These are phyloP conservation scores for Sebastiscus tertius DNA, from an alignment of 2,797 vertebrate species.

Conservation along the genomic window DNA sequence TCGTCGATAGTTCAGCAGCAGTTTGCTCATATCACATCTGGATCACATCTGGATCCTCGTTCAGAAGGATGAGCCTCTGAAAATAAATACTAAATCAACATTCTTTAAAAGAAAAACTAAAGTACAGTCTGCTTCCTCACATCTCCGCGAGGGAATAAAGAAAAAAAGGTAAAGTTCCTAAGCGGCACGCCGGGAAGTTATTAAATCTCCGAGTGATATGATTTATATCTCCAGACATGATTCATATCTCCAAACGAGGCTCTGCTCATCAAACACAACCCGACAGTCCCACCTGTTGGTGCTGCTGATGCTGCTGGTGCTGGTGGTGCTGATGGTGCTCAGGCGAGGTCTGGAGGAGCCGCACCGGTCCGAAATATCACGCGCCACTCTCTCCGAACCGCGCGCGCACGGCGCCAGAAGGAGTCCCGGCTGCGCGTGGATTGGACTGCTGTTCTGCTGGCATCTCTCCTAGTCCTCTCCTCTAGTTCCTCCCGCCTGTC, in stretches of 20 bases:
- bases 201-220: not conserved
- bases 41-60: not conserved
- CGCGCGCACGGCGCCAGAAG: conserved; percentile 34
- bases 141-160: not conserved
- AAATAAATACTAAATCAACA: not conserved
- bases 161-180: conserved; percentile 31
- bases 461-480: conserved; percentile 21
- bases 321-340: not conserved
- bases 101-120: not conserved
- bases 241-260: not conserved
- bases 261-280: not conserved
- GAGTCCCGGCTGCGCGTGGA: conserved; percentile 47
- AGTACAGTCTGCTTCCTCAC: not conserved
- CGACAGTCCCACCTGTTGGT: conserved; percentile 52
- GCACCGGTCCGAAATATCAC: conserved; percentile 6
- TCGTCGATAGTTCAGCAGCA: not conserved
- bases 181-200: conserved; percentile 11
- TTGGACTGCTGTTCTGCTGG: conserved; percentile 23
- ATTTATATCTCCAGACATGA: not conserved
- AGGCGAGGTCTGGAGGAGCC: not conserved
- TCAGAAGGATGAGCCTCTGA: not conserved
- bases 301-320: not conserved
- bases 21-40: not conserved
- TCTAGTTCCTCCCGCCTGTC: not conserved
- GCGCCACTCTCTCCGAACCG: not conserved